phyloP scores from a whole-genome alignment of 2,113 vertebrate species.

The Ibidorhyncha struthersii region DNA sequence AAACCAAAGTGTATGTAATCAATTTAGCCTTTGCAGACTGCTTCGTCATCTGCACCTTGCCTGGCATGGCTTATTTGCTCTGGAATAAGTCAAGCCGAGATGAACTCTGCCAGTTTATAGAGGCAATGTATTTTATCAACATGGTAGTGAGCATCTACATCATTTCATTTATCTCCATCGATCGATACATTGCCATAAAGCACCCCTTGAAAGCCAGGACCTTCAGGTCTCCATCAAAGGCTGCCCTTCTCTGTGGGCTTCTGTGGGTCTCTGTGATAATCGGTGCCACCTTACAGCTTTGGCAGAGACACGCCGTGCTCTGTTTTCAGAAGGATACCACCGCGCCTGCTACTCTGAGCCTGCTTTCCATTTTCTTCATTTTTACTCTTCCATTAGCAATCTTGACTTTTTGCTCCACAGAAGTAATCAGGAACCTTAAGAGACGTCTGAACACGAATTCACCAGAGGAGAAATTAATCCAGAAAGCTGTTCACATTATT shows the following conservation, averaged over 20 bases:
- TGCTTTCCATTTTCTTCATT: background rate
- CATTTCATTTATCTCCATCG: conserved; percentile 66
- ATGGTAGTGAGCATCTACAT: conserved; percentile 75
- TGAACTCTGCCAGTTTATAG: conserved; percentile 44
- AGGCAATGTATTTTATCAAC: conserved; percentile 67
- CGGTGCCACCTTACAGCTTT: background rate
- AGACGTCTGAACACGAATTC: background rate
- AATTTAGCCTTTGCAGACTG: conserved; percentile 75
- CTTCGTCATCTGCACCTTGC: conserved; percentile 67
- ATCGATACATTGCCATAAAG: conserved; percentile 76
- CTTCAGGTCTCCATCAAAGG: conserved; percentile 65
- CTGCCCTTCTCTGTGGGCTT: conserved; percentile 37
- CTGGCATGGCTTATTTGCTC: conserved; percentile 47
- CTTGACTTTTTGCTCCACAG: conserved; percentile 71
- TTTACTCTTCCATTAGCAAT: conserved; percentile 66
- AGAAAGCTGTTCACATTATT: conserved; percentile 64
- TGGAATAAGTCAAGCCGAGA: background rate
- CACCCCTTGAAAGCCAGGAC: conserved; percentile 67
- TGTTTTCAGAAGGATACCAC: conserved; percentile 42
- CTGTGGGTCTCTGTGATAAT: conserved; percentile 63
- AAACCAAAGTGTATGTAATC: conserved; percentile 75
- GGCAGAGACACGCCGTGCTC: fast-evolving
- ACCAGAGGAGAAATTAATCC: background rate
- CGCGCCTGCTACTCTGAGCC: fast-evolving
- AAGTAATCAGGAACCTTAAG: conserved; percentile 58